Evolutionary conservation across 2,113 vertebrate genomes (phyloP).

Genomic region (Cariama cristata): DNA sequence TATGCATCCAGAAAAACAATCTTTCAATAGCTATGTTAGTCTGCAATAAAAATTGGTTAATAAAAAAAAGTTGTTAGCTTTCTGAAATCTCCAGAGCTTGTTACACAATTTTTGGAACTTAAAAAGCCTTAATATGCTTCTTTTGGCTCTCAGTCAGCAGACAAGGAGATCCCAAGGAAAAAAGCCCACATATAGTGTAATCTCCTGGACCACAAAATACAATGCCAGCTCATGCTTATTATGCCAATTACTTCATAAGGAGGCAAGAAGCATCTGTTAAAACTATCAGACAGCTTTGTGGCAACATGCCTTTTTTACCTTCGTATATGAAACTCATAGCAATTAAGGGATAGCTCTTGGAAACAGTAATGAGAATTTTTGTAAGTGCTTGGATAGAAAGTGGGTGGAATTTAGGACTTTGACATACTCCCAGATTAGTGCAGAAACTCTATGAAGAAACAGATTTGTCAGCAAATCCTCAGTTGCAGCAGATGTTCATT

Average conservation of each 20-base stretch:
- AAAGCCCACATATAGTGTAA: neutral
- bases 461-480: neutral
- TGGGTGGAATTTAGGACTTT: neutral
- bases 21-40: neutral
- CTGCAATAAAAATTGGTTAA: neutral
- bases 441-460: neutral
- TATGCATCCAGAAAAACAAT: neutral
- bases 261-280: neutral
- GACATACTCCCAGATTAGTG: neutral
- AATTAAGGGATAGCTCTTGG: neutral
- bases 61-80: neutral
- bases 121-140: neutral
- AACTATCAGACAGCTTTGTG: neutral
- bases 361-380: neutral
- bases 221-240: neutral
- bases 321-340: fast-evolving
- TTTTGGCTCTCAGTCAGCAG: neutral
- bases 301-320: neutral
- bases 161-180: neutral
- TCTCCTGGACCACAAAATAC: neutral
- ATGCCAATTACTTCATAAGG: neutral
- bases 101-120: neutral
- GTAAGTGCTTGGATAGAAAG: neutral
- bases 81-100: neutral
- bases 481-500: neutral